phyloP scores from a whole-genome alignment of 1,140 invertebrate species.

The Ridgeia piscesae region DNA sequence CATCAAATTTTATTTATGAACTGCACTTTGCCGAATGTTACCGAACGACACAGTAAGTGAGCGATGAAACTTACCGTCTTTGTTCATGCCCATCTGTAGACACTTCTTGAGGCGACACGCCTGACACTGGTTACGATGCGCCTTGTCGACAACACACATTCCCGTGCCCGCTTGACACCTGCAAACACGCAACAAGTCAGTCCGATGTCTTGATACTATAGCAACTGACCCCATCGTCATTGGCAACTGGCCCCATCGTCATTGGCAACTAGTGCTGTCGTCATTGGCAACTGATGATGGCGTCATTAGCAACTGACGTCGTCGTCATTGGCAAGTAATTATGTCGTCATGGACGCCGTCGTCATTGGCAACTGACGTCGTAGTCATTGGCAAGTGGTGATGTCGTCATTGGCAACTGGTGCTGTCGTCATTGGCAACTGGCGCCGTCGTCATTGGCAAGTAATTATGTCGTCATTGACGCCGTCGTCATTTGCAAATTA shows the following conservation, averaged over 20 bases:
- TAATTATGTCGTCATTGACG: too few relatives aligned
- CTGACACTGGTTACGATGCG: conserved; percentile 97
- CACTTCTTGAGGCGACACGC: conserved; percentile 98
- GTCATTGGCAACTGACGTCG: not conserved
- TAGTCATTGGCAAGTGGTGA: not conserved
- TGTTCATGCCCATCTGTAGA: conserved; percentile 99
- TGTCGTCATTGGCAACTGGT: too few relatives aligned
- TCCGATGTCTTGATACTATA: not conserved
- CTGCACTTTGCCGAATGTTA: not conserved
- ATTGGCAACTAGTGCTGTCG: not conserved
- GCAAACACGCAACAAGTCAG: not conserved
- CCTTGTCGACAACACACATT: conserved; percentile 95
- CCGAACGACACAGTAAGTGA: not conserved
- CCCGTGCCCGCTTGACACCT: conserved; percentile 93
- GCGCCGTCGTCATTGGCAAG: too few relatives aligned
- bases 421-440: too few relatives aligned
- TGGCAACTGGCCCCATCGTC: too few relatives aligned
- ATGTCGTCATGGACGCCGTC: too few relatives aligned
- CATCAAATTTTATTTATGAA: too few relatives aligned
- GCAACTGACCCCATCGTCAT: not conserved
- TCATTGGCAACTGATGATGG: not conserved
- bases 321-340: not conserved
- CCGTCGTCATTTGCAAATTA: too few relatives aligned
- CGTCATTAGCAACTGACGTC: not conserved
- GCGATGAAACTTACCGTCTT: conserved; percentile 83